Percentiles rank a stretch among this genome's conserved stretches.
Conservation (phyloP, 2,113 vertebrate species). For the Podocnemis expansa region DNA sequence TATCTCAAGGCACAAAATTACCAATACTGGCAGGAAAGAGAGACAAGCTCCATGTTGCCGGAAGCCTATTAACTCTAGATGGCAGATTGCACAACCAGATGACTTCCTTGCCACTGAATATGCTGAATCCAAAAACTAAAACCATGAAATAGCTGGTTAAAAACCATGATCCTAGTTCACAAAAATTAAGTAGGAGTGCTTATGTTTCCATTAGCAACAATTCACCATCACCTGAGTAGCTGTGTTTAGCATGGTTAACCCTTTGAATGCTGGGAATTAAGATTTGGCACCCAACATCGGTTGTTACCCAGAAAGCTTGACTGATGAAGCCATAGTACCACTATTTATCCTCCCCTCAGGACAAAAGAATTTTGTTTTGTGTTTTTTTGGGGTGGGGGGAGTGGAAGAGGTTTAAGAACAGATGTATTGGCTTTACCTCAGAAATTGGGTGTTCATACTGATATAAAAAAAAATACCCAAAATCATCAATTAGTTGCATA, state of each 20-base stretch:
- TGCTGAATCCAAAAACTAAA: not conserved
- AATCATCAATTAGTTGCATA: not conserved
- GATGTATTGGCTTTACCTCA: not conserved
- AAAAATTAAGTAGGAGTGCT: not conserved
- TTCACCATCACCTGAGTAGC: not conserved
- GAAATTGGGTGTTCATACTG: not conserved
- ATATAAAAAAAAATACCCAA: not conserved
- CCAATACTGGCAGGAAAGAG: not conserved
- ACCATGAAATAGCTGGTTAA: not conserved
- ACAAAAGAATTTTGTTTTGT: not conserved
- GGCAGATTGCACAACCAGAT: too few species aligned
- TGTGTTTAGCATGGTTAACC: not conserved
- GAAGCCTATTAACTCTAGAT: not conserved
- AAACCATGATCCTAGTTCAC: not conserved
- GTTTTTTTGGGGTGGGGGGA: not conserved
- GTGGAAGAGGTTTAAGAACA: not conserved
- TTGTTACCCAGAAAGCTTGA: too few species aligned
- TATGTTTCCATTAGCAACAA: not conserved
- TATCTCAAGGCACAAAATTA: not conserved
- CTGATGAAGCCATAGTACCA: too few species aligned
- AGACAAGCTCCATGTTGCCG: not conserved
- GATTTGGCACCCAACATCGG: too few species aligned
- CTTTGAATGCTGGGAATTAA: not conserved
- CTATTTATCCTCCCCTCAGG: too few species aligned
- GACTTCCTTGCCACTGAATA: not conserved